Base-by-base conservation (phyloP, 2,797 vertebrate genomes). In the Neosilurus hyrtlii region DNA sequence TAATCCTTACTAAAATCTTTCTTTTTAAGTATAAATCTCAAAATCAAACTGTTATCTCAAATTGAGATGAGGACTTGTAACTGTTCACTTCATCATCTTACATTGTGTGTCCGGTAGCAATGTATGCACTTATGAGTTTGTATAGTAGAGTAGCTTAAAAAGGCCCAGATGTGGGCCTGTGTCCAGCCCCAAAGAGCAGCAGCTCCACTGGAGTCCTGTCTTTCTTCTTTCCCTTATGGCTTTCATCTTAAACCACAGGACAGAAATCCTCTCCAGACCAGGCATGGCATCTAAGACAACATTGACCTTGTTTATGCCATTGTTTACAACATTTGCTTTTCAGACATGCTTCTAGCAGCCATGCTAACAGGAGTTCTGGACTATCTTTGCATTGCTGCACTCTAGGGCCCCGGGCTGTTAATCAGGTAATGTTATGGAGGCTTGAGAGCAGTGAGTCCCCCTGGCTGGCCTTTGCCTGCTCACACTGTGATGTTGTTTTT, bases 401-500 rank as follows among this genome's bases (percentile, higher is more conserved):
- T 54, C 82, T 77, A 81, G 81, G 86, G 88, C 86, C 90, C 88
- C 89, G 88, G 90, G 91, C 88, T 92, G 89, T 91, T 94, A 94
- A 94, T 95, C 95, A 95, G 94, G 94, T 94, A 94, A 94, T 94
- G 94, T 93, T 83, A 88, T 86, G 90, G 90, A 90, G 92, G 93
- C 92, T 89, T 94, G 94, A 94, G 93, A 83, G 74, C 66, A 68
- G 43, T 65, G 63, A 78, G 73, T 65, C 81, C 79, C 77, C 91
- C 90, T 82, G 90, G 91, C 93, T 90, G 89, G 91, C 92, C 93
- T 93, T 91, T 90, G 92, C 92, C 93, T 79, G 92, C 94, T 93
- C 94, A 94, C 94, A 94, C 93, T 93, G 92, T 89, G 93, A 92
- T 94, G 94, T 94, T 94, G 94, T 95, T 95, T 79, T 96, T 96